Conservation (phyloP, 2,113 vertebrate genomes). For the Petromus typicus region DNA sequence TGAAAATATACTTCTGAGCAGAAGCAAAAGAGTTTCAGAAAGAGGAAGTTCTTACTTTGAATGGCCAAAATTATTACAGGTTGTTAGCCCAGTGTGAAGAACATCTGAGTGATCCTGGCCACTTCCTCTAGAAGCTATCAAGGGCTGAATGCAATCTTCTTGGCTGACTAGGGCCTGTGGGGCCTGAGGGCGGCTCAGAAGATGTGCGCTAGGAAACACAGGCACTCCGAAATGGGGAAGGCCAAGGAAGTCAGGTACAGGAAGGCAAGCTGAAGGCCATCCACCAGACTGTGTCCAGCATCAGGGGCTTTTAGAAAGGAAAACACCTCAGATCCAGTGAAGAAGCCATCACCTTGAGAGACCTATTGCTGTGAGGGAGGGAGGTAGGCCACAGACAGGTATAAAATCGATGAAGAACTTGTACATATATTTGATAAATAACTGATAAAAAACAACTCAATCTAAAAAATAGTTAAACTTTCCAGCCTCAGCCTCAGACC, state of each 20-base stretch:
- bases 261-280: background rate
- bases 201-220: background rate
- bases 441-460: background rate
- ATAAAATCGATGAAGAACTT: background rate
- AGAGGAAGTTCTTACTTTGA: background rate
- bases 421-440: background rate
- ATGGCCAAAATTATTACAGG: background rate
- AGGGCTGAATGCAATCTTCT: background rate
- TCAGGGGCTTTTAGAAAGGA: background rate
- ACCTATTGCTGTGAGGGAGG: background rate
- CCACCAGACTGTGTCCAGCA: background rate
- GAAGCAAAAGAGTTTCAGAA: background rate
- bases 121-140: background rate
- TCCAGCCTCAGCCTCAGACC: no score
- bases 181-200: background rate
- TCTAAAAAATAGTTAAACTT: background rate
- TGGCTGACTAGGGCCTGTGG: background rate
- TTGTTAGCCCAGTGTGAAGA: background rate
- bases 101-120: background rate
- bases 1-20: background rate
- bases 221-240: background rate
- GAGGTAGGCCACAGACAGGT: background rate
- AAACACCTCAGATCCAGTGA: background rate
- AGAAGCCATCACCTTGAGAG: background rate
- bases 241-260: background rate